Evolutionary conservation across 2,888 invertebrate species (phyloP).

Genomic region (Catocala fraxini): DNA sequence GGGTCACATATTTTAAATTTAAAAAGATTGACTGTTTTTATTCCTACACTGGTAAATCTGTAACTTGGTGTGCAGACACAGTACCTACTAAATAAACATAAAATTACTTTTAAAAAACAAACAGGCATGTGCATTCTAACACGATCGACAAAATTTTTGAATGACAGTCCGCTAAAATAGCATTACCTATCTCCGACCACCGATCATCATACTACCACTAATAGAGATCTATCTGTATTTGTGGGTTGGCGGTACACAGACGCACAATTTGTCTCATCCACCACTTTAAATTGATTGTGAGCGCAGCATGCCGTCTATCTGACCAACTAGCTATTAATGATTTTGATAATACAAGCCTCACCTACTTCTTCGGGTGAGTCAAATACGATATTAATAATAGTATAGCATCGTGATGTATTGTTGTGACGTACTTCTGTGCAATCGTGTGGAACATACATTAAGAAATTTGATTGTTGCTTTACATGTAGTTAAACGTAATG

Average conservation of each 20-base stretch:
- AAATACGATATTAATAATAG: conserved; percentile 41
- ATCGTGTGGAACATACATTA: conserved; percentile 30
- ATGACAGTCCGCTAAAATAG: background rate
- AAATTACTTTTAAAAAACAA: no score
- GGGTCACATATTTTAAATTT: no score
- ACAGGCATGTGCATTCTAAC: background rate
- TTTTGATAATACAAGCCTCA: conserved; percentile 58
- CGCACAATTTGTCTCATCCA: conserved; percentile 76
- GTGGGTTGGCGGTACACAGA: conserved; percentile 57
- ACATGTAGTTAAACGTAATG: background rate
- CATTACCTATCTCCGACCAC: background rate
- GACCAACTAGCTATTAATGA: conserved; percentile 70
- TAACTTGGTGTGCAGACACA: no score
- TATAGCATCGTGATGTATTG: conserved; percentile 26
- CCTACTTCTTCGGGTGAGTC: conserved; percentile 39
- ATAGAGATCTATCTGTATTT: conserved; percentile 60
- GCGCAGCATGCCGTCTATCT: conserved; percentile 74
- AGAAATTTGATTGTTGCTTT: conserved; percentile 19
- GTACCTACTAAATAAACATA: no score
- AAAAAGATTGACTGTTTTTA: no score
- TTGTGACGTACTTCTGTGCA: conserved; percentile 37
- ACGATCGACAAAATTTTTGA: background rate
- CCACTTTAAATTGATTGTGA: conserved; percentile 81
- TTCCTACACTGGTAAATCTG: no score
- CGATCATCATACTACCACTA: conserved; percentile 27